Evolutionary conservation across 2,888 invertebrate genomes (phyloP), one percentile per base, ranked within the genome.

Genomic region (Melanchra persicariae): DNA sequence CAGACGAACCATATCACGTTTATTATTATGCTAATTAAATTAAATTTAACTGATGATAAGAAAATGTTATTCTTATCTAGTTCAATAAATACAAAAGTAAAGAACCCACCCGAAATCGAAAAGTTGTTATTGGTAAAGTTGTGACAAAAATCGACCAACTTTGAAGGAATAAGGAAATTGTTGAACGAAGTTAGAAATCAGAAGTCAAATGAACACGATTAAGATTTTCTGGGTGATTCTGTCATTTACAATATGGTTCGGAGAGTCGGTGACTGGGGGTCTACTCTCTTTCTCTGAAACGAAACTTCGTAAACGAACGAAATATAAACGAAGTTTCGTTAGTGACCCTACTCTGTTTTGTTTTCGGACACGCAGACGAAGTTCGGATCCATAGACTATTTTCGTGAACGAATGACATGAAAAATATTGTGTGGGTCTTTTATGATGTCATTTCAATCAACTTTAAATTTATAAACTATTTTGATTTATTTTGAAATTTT

Each of bases 161-260:
- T 62, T 19, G 22, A 30, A 43, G 51, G 19, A 34, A 51, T 3
- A 40, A 34, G 49, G 51, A 66, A 62, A 67, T 51, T 63, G 63
- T 40, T 3, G 40, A 62, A 30, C 49, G 37, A 40, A 51, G 17
- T 51, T 62, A 9, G n/a, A 26, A 62, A 62, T 67, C 61, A 26
- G 6, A 49, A 66, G 17, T 37, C 22, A 62, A 67, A 40, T 51
- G 49, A 67, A 51, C 49, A 24, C 30, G 40, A 51, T 51, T 22
- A 30, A 62, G n/a, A 62, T 67, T 62, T 40, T 43, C 40, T 30
- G 6, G 40, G 7, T 22, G 67, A 62, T 51, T 62, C 8, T 49
- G 26, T 51, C 40, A 40, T 62, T 62, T 30, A 40, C 19, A n/a
- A n/a, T n/a, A 40, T 61, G 5, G 22, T 15, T 37, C 15, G 15